phyloP scores from a whole-genome alignment of 2,113 vertebrate species.

The Scartelaos histophorus region DNA sequence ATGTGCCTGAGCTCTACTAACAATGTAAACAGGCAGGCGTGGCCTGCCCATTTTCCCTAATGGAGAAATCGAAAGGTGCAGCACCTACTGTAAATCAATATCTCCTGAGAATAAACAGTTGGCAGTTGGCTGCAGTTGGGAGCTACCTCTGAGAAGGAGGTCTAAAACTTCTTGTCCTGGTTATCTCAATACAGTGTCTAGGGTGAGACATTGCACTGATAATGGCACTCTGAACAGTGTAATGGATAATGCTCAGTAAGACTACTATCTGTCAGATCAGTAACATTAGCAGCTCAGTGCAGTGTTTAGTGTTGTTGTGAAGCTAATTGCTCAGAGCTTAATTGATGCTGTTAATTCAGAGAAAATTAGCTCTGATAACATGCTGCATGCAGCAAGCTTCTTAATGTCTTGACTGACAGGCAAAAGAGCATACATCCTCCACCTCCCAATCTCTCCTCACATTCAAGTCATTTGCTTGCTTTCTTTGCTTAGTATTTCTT shows the following conservation, averaged over 20 bases:
- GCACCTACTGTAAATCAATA: constrained; percentile 72
- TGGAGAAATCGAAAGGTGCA: constrained; percentile 73
- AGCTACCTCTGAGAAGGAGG: constrained; percentile 19
- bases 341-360: constrained; percentile 96
- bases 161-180: constrained; percentile 4
- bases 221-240: constrained; percentile 31
- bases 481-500: constrained; percentile 38
- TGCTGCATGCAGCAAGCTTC: constrained; percentile 67
- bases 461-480: constrained; percentile 62
- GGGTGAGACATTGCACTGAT: constrained; percentile 25
- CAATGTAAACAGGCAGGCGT: constrained; percentile 66
- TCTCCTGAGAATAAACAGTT: constrained; percentile 50
- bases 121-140: constrained; percentile 41
- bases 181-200: not conserved
- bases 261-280: constrained; percentile 85
- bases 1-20: constrained; percentile 41
- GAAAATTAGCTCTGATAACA: constrained; percentile 93
- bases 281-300: constrained; percentile 90
- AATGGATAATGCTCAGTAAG: constrained; percentile 85
- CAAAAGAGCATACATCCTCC: constrained; percentile 59
- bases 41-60: constrained; percentile 65
- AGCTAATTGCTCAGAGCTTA: constrained; percentile 96
- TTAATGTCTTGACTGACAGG: constrained; percentile 71
- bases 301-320: constrained; percentile 92
- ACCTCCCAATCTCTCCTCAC: constrained; percentile 39